A percentile compares a stretch with the other conserved stretches of the same genome.
Evolutionary conservation across 2,888 invertebrate species (phyloP).

Genomic region (Perithous albicinctus): DNA sequence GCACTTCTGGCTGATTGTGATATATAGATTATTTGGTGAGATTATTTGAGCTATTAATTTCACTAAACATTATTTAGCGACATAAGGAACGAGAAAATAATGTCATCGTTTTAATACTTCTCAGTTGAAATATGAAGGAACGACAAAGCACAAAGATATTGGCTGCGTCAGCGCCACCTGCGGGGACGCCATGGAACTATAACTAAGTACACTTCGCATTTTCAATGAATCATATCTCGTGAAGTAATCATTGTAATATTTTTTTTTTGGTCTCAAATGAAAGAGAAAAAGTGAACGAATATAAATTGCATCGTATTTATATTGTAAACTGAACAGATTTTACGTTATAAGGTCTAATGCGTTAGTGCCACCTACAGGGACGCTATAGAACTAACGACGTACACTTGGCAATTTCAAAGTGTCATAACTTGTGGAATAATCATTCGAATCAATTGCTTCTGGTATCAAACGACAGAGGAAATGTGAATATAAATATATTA

Average conservation of each 20-base stretch:
- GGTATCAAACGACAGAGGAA: neutral
- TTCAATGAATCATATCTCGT: neutral
- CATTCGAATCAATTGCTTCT: neutral
- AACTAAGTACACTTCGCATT: conserved; percentile 19
- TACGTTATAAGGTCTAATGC: neutral
- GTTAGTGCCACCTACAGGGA: neutral
- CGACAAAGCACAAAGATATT: neutral
- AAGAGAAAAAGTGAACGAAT: conserved; percentile 18
- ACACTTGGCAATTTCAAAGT: conserved; percentile 8
- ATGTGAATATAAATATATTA: neutral
- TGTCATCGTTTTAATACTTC: neutral
- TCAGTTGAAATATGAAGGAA: neutral
- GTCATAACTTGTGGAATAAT: neutral
- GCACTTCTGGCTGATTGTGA: neutral
- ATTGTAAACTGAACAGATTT: neutral
- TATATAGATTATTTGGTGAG: neutral
- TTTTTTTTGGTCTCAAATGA: neutral
- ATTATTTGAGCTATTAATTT: neutral
- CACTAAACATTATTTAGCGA: neutral
- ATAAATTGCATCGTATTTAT: neutral
- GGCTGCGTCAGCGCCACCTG: neutral
- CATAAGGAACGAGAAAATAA: neutral
- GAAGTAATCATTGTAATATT: neutral
- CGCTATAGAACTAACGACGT: neutral
- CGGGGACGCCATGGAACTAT: neutral